Evolutionary conservation across 1,140 invertebrate species (phyloP), one percentile per base, ranked within the genome.

Genomic region (Drosophila nigrodunni): DNA sequence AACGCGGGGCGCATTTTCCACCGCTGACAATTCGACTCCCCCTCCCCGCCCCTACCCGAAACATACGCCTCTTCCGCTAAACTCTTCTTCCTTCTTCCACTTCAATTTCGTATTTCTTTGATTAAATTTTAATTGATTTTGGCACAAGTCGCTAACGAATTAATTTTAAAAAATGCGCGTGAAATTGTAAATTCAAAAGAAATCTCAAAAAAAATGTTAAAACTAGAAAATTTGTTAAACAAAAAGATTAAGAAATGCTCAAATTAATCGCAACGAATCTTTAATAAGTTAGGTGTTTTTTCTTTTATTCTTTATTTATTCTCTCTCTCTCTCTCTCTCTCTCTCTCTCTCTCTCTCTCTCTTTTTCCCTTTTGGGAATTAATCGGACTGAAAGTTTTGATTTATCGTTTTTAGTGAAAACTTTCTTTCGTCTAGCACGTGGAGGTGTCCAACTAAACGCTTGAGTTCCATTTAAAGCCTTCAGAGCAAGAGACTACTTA

Each of bases 91-190:
- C 37, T 58, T 15, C 3, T 18, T 13, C 25, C 13, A 11, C 37
- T 1, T 25, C 35, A 41, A 7, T 34, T n/a, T 9, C 2, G 6
- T n/a, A 59, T 73, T 64, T 58, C 64, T 60, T 66, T 62, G 75
- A 82, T 82, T 72, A 59, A 60, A 66, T 69, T 30, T 76, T 82
- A 82, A 87, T 86, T 82, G 79, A 70, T 25, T 79, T 82, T 88
- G 83, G 82, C 82, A 87, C 82, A 82, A 87, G 82, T 86, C 82
- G 25, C 30, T 52, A 74, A 71, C 43, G 61, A 77, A 66, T 60
- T 44, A 39, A 21, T 21, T 21, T 21, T 2, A 68, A 66, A 60
- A 83, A 82, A 67, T 61, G 78, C 41, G 44, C 82, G 57, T 85
- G 73, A 82, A 82, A 82, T 82, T 70, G 80, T 57, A 25, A 55